Evolutionary conservation across 2,113 vertebrate species (phyloP).

Genomic region (Gadus macrocephalus): DNA sequence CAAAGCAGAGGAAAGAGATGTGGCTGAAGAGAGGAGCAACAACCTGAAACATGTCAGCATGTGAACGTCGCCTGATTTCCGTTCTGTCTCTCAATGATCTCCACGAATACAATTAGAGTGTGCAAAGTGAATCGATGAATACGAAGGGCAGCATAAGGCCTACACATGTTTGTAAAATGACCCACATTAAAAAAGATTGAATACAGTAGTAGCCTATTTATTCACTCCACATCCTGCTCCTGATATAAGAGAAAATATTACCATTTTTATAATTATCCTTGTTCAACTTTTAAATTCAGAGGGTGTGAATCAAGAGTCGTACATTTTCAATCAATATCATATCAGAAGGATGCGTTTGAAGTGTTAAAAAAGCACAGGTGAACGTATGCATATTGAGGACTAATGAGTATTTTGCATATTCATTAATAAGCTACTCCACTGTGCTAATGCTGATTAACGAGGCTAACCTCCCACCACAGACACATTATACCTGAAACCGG

Average conservation of each 20-base stretch:
- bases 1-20: constrained; percentile 17
- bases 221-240: no score
- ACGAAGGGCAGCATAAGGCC: no score
- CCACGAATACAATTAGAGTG: no score
- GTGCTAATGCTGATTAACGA: constrained; percentile 43
- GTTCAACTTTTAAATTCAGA: not conserved
- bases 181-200: no score
- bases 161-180: no score
- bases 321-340: constrained; percentile 25
- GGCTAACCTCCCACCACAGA: constrained; percentile 17
- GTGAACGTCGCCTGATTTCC: constrained; percentile 13
- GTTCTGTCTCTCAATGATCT: no score
- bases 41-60: constrained; percentile 34
- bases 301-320: not conserved
- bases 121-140: no score
- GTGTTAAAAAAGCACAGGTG: constrained; percentile 7
- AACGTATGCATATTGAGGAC: constrained; percentile 30
- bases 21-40: not conserved
- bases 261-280: not conserved
- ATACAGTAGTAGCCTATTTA: no score
- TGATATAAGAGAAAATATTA: no score
- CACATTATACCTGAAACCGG: constrained; percentile 22
- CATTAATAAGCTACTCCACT: constrained; percentile 35
- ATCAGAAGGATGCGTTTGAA: not conserved
- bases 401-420: constrained; percentile 40